These are phyloP conservation scores for Temnothorax nylanderi DNA, from an alignment of 1,140 invertebrate species.

Conservation along the genomic window DNA sequence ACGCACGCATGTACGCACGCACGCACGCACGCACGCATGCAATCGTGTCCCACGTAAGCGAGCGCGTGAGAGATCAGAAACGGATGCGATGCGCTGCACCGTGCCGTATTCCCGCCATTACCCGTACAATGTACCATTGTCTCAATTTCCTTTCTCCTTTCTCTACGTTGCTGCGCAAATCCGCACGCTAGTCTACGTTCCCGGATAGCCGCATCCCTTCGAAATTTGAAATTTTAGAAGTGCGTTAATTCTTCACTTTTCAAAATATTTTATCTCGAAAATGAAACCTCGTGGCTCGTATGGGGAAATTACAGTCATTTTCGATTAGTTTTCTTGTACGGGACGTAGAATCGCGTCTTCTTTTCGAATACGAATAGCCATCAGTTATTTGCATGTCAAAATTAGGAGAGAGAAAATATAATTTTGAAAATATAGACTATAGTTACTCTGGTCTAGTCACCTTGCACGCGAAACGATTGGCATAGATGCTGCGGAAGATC, in stretches of 20 bases:
- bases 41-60: neutral
- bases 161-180: slow-evolving; percentile 11
- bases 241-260: neutral
- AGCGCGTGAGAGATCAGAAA: slow-evolving; percentile 72
- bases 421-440: neutral
- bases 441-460: neutral
- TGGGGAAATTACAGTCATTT: neutral
- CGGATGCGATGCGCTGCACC: slow-evolving; percentile 58
- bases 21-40: slow-evolving; percentile 30
- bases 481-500: slow-evolving; percentile 1
- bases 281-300: neutral
- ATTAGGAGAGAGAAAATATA: neutral
- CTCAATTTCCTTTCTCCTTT: slow-evolving; percentile 61
- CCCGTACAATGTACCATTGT: slow-evolving; percentile 76
- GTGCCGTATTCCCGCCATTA: slow-evolving; percentile 50
- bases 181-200: neutral
- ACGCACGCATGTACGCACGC: slow-evolving; percentile 38
- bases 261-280: neutral
- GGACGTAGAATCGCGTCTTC: neutral
- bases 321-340: neutral
- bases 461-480: neutral
- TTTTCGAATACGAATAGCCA: neutral
- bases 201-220: neutral
- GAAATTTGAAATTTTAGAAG: neutral
- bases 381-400: neutral